Conservation (phyloP, 1,140 invertebrate species). For the Calephelis nemesis region DNA sequence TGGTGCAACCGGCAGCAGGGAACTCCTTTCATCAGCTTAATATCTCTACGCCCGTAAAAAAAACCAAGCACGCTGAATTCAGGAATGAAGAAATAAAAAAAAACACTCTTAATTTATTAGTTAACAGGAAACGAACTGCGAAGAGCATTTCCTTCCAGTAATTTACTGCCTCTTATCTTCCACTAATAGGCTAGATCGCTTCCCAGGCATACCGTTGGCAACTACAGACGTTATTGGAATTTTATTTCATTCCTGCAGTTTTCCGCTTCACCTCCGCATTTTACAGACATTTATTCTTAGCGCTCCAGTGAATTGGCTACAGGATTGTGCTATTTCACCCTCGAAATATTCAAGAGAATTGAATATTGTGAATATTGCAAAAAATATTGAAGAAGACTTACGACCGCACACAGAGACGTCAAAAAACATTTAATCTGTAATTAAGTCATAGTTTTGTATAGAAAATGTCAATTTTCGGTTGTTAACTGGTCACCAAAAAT, state of each 20-base stretch:
- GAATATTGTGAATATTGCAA: constrained; percentile 4
- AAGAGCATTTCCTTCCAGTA: constrained; percentile 1
- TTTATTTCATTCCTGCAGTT: constrained; percentile 34
- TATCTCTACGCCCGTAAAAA: no score
- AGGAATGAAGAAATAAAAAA: background rate
- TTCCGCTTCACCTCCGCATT: constrained; percentile 24
- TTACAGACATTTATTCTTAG: constrained; percentile 33
- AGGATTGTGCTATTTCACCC: constrained; percentile 31
- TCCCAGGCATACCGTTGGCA: constrained; percentile 25
- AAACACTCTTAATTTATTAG: background rate
- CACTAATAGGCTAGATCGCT: constrained; percentile 11
- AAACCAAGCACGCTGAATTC: no score
- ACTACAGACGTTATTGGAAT: constrained; percentile 27
- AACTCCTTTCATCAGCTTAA: no score
- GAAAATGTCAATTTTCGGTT: no score
- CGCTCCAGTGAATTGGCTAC: constrained; percentile 30
- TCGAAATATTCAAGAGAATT: constrained; percentile 24
- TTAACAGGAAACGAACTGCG: background rate
- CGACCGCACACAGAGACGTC: background rate
- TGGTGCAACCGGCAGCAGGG: no score
- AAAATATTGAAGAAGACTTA: background rate
- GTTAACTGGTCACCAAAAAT: no score
- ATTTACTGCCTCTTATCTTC: constrained; percentile 5
- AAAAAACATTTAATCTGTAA: background rate
- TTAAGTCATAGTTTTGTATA: background rate